These are phyloP conservation scores for Ellobius talpinus DNA, from an alignment of 2,113 vertebrate species.

Conservation along the genomic window DNA sequence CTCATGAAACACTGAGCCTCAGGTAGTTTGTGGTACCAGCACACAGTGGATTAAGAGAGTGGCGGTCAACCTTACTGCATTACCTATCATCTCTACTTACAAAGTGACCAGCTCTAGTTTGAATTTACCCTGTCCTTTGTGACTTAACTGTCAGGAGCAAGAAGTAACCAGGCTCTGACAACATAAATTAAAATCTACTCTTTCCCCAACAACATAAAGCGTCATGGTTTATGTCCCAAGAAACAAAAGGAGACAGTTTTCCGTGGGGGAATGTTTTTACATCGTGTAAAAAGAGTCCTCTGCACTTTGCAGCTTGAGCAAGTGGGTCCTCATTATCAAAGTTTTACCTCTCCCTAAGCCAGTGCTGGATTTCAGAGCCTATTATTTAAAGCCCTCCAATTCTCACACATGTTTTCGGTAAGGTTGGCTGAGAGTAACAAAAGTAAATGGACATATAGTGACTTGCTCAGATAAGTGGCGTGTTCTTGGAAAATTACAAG, in stretches of 20 bases:
- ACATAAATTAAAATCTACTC: slow-evolving; percentile 50
- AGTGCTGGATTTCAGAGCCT: background rate
- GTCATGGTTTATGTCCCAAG: slow-evolving; percentile 54
- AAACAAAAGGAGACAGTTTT: slow-evolving; percentile 59
- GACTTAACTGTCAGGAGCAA: slow-evolving; percentile 22
- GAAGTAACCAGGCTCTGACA: slow-evolving; percentile 30
- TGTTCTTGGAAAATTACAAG: slow-evolving; percentile 30
- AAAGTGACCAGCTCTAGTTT: background rate
- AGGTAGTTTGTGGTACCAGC: background rate
- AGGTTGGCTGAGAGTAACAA: background rate
- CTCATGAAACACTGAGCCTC: background rate
- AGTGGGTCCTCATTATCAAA: background rate
- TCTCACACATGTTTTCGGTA: background rate
- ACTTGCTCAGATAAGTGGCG: background rate
- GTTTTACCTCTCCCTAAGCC: background rate
- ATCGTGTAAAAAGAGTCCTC: background rate
- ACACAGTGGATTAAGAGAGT: background rate
- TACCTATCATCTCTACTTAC: background rate
- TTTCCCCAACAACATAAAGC: slow-evolving; percentile 30
- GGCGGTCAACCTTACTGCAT: background rate
- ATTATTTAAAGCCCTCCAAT: background rate
- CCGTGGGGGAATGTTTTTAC: slow-evolving; percentile 39
- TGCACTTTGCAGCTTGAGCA: slow-evolving; percentile 17
- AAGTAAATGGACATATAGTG: background rate
- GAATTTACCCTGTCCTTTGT: background rate